Percentiles rank a stretch among this genome's conserved stretches.
phyloP scores from a whole-genome alignment of 2,113 vertebrate genomes.

The Albula goreensis region DNA sequence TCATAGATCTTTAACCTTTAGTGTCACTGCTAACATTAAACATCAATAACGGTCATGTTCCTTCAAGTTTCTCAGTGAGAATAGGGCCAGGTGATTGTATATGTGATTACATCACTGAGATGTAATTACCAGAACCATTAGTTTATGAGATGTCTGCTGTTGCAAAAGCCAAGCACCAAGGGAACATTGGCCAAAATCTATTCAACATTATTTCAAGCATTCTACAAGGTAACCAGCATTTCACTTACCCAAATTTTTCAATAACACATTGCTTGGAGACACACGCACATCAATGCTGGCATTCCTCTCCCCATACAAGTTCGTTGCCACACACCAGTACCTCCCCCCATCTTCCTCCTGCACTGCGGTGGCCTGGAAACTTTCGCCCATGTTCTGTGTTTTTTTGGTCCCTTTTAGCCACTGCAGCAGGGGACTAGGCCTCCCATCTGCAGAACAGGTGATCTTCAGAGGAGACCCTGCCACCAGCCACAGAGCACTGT shows the following conservation, averaged over 20 bases:
- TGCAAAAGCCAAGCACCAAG: too few species aligned
- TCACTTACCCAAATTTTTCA: not conserved
- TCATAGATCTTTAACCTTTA: too few species aligned
- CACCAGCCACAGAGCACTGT: not conserved
- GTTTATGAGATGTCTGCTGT: too few species aligned
- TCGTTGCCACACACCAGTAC: slow-evolving; percentile 25
- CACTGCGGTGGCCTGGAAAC: not conserved
- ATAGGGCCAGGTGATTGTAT: too few species aligned
- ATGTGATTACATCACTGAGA: too few species aligned
- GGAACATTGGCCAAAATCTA: too few species aligned
- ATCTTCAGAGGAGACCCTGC: slow-evolving; percentile 11
- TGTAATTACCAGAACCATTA: too few species aligned
- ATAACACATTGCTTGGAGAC: not conserved
- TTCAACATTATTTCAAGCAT: too few species aligned
- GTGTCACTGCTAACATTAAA: too few species aligned
- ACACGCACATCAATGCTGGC: slow-evolving; percentile 4
- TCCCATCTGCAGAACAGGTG: slow-evolving; percentile 5
- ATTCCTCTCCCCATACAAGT: slow-evolving; percentile 21
- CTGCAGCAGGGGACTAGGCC: not conserved
- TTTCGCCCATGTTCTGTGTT: not conserved
- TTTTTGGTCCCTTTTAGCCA: not conserved
- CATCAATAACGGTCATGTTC: too few species aligned
- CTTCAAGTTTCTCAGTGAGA: too few species aligned
- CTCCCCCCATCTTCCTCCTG: not conserved
- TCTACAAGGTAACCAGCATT: not conserved